Evolutionary conservation across 2,797 vertebrate species (phyloP), one percentile per base, ranked within the genome.

Genomic region (Otolemur crassicaudatus): DNA sequence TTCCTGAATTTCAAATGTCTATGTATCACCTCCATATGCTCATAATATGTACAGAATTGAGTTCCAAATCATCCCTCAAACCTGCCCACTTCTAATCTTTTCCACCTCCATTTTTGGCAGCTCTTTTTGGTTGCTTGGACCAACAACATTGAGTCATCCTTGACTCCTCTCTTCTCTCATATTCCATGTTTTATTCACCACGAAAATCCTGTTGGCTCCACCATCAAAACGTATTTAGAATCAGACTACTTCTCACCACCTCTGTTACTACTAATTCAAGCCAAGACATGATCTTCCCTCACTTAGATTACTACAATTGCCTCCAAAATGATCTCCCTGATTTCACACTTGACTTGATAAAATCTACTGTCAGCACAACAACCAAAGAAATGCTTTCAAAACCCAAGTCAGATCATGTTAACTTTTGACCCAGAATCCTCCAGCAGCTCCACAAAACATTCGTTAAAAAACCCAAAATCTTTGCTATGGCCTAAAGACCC

Each of bases 201-300:
- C 40, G 63, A 91, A 91, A 91, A 88, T 94, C 56, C 56, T 73
- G 7, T 49, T 94, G 95, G 69, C 61, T 16, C 29, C n/a, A 31
- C 37, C 72, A 43, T 72, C 73, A 37, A 56, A 91, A 67, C 22
- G 23, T 56, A 76, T 73, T 95, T 94, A 67, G 87, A 77, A 61
- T 87, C 53, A 72, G 31, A 93, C 56, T 72, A 67, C 60, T 88
- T 88, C 23, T 93, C 20, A 46, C 83, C 49, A 56, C 61, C 80
- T 90, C 82, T 70, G 4, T 87, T 79, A 70, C 58, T 53, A 76
- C 60, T 77, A 46, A 67, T 85, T 77, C 61, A 73, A 86, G 94
- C 87, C 97, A 93, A 95, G 94, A 80, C 80, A 83, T 69, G 80
- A 27, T 81, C 69, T 85, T 37, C 69, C 20, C n/a, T 86, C 63